These are phyloP conservation scores for Xenus cinereus DNA, from an alignment of 2,113 vertebrate species.

Conservation along the genomic window DNA sequence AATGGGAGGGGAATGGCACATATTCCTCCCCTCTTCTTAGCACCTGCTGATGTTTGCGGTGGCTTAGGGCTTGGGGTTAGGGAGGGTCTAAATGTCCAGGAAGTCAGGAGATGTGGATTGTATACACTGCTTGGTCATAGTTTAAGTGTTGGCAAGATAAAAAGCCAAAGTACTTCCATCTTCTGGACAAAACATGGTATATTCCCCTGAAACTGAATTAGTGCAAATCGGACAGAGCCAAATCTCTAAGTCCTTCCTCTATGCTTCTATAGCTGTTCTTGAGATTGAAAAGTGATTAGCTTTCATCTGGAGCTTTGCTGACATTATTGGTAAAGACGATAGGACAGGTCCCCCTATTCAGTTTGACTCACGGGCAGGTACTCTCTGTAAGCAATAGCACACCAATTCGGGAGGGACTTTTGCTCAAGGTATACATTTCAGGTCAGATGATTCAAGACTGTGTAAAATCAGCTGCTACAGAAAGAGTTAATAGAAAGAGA, in stretches of 20 bases:
- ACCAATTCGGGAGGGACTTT: neutral
- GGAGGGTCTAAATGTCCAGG: neutral
- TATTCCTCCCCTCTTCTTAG: neutral
- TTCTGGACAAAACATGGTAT: neutral
- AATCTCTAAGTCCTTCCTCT: neutral
- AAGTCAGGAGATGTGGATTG: neutral
- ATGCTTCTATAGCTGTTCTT: neutral
- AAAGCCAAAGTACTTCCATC: neutral
- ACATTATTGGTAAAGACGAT: neutral
- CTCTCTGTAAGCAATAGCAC: neutral
- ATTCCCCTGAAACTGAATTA: neutral
- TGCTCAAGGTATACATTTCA: neutral
- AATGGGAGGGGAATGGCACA: neutral
- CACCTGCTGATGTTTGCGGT: neutral
- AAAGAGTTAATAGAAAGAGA: slow-evolving; percentile 35
- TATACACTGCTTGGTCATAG: neutral
- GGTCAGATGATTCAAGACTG: neutral
- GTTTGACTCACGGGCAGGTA: neutral
- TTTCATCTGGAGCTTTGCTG: neutral
- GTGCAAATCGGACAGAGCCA: neutral
- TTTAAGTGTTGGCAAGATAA: neutral
- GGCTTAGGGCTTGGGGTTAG: neutral
- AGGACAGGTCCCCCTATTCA: neutral
- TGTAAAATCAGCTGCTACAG: neutral
- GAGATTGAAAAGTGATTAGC: neutral